These are phyloP conservation scores for Melipona beecheii DNA, from an alignment of 2,888 invertebrate genomes.

Conservation along the genomic window DNA sequence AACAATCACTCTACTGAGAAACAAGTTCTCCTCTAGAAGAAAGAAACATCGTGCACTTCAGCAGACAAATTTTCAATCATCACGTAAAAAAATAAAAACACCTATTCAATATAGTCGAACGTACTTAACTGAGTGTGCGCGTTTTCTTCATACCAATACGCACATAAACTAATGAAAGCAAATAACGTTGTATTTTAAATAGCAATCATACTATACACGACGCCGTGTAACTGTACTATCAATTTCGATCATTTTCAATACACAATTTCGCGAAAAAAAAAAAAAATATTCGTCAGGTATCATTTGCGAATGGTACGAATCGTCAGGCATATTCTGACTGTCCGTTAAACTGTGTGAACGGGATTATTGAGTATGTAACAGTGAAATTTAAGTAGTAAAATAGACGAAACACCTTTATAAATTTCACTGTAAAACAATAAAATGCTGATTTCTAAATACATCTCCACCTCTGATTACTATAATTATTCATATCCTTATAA, in stretches of 20 bases:
- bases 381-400: conserved; percentile 69
- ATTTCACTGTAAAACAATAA: conserved; percentile 80
- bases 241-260: conserved; percentile 56
- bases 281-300: conserved; percentile 37
- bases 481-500: neutral
- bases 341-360: conserved; percentile 57
- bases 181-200: conserved; percentile 65
- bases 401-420: conserved; percentile 77
- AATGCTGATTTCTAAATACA: conserved; percentile 79
- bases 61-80: conserved; percentile 11
- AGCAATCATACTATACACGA: conserved; percentile 64
- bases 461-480: neutral
- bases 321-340: conserved; percentile 53
- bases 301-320: conserved; percentile 50
- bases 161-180: conserved; percentile 53
- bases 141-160: conserved; percentile 7
- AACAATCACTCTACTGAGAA: neutral
- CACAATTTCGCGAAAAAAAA: conserved; percentile 31
- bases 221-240: conserved; percentile 57
- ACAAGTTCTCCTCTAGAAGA: neutral
- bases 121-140: conserved; percentile 52
- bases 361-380: conserved; percentile 61
- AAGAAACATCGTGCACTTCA: conserved; percentile 4
- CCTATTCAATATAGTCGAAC: conserved; percentile 45
- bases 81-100: conserved; percentile 28